A percentile compares a stretch with the other conserved stretches of the same genome.
phyloP scores from a whole-genome alignment of 2,888 invertebrate genomes.

The Coelogynopora nodosa region DNA sequence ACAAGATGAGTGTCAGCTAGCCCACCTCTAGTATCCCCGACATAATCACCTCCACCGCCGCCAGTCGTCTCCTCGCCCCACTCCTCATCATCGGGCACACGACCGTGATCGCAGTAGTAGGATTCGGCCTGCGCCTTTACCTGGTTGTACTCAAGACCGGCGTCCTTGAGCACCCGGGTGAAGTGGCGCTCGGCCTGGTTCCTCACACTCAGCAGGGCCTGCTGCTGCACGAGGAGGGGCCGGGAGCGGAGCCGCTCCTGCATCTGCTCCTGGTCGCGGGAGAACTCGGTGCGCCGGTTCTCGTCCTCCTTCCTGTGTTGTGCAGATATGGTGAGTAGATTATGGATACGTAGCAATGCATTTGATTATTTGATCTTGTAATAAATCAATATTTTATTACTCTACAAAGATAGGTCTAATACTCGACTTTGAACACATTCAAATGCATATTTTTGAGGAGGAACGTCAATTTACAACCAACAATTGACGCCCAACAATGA shows the following conservation, averaged over 20 bases:
- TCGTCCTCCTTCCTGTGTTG: constrained; percentile 54
- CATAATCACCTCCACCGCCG: not conserved
- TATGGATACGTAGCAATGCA: no score
- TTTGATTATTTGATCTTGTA: no score
- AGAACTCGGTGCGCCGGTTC: constrained; percentile 54
- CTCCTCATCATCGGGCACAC: no score
- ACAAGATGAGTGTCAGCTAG: not conserved
- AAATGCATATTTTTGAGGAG: no score
- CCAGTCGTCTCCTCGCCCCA: not conserved
- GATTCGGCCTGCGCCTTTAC: not conserved
- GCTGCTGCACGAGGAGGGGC: constrained; percentile 57
- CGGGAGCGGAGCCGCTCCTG: constrained; percentile 53
- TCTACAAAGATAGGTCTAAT: no score
- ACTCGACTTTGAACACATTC: no score
- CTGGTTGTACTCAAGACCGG: not conserved
- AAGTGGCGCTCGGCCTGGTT: not conserved
- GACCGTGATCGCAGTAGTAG: not conserved
- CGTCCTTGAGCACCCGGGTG: not conserved
- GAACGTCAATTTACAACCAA: no score
- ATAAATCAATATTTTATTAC: no score
- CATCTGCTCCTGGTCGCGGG: constrained; percentile 55
- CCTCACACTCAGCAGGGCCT: not conserved
- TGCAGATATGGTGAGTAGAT: no score
- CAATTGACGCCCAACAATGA: no score
- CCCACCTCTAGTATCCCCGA: not conserved